phyloP scores from a whole-genome alignment of 2,888 invertebrate genomes.

The Zootermopsis nevadensis region DNA sequence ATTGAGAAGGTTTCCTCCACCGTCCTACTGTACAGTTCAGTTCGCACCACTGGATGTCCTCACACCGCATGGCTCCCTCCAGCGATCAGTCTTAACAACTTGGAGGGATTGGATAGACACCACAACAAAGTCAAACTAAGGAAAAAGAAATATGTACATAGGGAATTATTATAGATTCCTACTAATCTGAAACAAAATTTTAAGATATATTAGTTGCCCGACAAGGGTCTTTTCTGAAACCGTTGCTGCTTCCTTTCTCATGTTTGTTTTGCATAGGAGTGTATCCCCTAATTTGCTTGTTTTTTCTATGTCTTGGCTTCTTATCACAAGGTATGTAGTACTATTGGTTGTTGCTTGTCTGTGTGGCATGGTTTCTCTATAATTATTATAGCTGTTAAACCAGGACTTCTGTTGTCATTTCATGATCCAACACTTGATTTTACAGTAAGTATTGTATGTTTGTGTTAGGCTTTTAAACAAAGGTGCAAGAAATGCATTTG shows the following conservation, averaged over 20 bases:
- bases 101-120: conserved; percentile 49
- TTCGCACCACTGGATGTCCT: conserved; percentile 25
- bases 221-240: conserved; percentile 79
- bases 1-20: conserved; percentile 32
- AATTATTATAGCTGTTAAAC: neutral
- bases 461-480: conserved; percentile 23
- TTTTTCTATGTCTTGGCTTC: conserved; percentile 41
- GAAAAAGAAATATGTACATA: neutral
- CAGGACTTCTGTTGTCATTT: conserved; percentile 18
- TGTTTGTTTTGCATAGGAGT: conserved; percentile 40
- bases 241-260: conserved; percentile 62
- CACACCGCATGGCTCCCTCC: conserved; percentile 42
- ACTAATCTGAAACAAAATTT: conserved; percentile 26
- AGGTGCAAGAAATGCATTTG: neutral
- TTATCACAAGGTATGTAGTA: conserved; percentile 43
- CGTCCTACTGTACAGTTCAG: conserved; percentile 31
- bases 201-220: conserved; percentile 68
- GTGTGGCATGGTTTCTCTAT: conserved; percentile 31
- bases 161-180: neutral
- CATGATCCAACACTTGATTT: conserved; percentile 18
- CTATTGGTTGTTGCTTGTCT: conserved; percentile 38
- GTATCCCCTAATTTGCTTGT: conserved; percentile 41
- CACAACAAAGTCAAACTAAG: conserved; percentile 30
- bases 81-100: conserved; percentile 52
- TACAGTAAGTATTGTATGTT: conserved; percentile 40